phyloP scores from a whole-genome alignment of 2,888 invertebrate species.

The Yponomeuta sedellus region DNA sequence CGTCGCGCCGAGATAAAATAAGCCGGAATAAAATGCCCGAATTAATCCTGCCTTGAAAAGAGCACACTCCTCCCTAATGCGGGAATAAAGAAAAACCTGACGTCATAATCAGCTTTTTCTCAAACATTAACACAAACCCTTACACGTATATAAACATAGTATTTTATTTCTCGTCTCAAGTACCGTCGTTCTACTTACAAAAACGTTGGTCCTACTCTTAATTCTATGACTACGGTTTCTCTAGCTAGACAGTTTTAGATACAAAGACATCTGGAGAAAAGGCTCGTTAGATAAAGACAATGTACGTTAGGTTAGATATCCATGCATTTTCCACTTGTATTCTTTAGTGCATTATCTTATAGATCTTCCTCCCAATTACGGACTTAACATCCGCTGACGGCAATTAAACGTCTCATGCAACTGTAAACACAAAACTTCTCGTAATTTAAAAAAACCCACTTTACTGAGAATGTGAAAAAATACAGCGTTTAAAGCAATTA shows the following conservation, averaged over 20 bases:
- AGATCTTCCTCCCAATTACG: constrained; percentile 65
- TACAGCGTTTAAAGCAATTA: constrained; percentile 68
- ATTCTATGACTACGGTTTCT: too few species aligned
- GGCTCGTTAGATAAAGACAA: constrained; percentile 7
- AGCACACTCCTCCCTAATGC: constrained; percentile 42
- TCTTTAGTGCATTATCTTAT: constrained; percentile 45
- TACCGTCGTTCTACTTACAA: too few species aligned
- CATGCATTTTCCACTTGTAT: constrained; percentile 17
- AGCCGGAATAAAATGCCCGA: constrained; percentile 71
- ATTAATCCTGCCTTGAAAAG: constrained; percentile 72
- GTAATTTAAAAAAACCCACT: constrained; percentile 64
- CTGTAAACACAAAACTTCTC: constrained; percentile 66
- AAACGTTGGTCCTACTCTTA: too few species aligned
- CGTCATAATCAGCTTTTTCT: constrained; percentile 76
- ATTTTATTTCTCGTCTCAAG: too few species aligned
- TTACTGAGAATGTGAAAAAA: constrained; percentile 63
- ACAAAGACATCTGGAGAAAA: not conserved
- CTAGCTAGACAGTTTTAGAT: not conserved
- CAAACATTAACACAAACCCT: constrained; percentile 55
- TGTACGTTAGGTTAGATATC: constrained; percentile 3
- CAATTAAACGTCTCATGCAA: constrained; percentile 70
- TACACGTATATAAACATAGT: constrained; percentile 57
- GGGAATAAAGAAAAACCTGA: constrained; percentile 60
- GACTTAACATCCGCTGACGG: constrained; percentile 62
- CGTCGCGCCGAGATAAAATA: constrained; percentile 63